phyloP scores from a whole-genome alignment of 2,113 vertebrate genomes.

The Oophaga pumilio region DNA sequence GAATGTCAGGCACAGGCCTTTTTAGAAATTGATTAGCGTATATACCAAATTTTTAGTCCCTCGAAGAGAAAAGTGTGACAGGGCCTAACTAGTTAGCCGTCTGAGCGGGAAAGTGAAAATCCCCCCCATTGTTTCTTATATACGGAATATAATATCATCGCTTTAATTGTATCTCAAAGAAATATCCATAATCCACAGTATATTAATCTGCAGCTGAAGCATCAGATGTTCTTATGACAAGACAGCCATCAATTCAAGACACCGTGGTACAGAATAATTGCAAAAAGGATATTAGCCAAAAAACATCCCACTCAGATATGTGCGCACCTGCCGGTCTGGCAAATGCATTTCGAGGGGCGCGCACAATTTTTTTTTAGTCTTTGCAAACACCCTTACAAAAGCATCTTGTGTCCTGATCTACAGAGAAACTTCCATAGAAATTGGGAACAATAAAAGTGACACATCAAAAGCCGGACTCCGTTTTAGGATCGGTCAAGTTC shows the following conservation, averaged over 20 bases:
- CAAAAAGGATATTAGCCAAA: not conserved
- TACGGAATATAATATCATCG: not conserved
- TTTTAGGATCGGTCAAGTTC: not conserved
- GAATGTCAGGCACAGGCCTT: conserved; percentile 3
- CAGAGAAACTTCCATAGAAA: not conserved
- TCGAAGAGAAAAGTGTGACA: not conserved
- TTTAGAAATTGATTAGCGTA: not conserved
- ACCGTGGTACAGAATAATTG: not conserved
- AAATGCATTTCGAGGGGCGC: not conserved
- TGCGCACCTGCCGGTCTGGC: not conserved
- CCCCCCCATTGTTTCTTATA: not conserved
- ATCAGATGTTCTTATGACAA: not conserved
- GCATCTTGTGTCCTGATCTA: conserved; percentile 2
- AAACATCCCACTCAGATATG: not conserved
- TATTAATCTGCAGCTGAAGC: not conserved
- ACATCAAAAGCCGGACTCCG: conserved; percentile 5
- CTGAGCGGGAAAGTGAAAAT: not conserved
- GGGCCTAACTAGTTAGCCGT: not conserved
- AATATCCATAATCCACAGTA: not conserved
- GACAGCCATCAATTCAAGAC: not conserved
- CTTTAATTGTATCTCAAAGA: not conserved
- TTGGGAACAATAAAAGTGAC: conserved; percentile 15
- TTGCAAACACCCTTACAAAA: not conserved
- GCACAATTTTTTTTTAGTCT: not conserved
- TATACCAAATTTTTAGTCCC: not conserved